Conservation (phyloP, 2,888 invertebrate species). For the Drosophila niveifrons region DNA sequence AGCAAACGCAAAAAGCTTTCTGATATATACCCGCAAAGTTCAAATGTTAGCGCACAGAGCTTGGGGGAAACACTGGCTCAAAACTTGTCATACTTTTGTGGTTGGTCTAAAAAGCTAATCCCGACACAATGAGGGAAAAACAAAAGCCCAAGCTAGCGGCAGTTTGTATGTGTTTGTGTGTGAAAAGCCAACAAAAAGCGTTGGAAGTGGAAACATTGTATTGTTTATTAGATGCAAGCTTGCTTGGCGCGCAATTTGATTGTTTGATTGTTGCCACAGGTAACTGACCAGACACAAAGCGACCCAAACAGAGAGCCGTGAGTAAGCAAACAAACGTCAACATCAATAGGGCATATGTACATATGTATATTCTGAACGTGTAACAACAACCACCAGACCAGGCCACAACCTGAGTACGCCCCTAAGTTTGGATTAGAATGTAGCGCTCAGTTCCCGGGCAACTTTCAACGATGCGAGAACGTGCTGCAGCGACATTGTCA, state of each 20-base stretch:
- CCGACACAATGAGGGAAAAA: conserved; percentile 20
- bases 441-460: conserved; percentile 76
- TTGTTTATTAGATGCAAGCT: conserved; percentile 60
- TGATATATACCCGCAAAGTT: conserved; percentile 33
- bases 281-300: conserved; percentile 83
- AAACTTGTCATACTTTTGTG: conserved; percentile 22
- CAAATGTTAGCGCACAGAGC: background rate
- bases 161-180: conserved; percentile 34
- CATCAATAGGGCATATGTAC: conserved; percentile 35
- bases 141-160: conserved; percentile 59
- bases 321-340: conserved; percentile 49
- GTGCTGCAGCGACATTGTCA: conserved; percentile 25
- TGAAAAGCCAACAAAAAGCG: conserved; percentile 35
- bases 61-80: background rate
- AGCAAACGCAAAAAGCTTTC: background rate
- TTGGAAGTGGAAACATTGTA: conserved; percentile 43
- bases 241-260: conserved; percentile 63
- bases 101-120: conserved; percentile 21
- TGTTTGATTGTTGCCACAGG: conserved; percentile 83
- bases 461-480: conserved; percentile 73
- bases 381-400: conserved; percentile 33
- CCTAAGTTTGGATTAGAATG: conserved; percentile 70
- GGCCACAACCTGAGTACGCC: conserved; percentile 38
- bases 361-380: background rate
- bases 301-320: conserved; percentile 82